Percentiles rank a stretch among this genome's conserved stretches.
These are phyloP conservation scores for Callithrix jacchus DNA, from an alignment of 2,113 vertebrate genomes.

Conservation along the genomic window DNA sequence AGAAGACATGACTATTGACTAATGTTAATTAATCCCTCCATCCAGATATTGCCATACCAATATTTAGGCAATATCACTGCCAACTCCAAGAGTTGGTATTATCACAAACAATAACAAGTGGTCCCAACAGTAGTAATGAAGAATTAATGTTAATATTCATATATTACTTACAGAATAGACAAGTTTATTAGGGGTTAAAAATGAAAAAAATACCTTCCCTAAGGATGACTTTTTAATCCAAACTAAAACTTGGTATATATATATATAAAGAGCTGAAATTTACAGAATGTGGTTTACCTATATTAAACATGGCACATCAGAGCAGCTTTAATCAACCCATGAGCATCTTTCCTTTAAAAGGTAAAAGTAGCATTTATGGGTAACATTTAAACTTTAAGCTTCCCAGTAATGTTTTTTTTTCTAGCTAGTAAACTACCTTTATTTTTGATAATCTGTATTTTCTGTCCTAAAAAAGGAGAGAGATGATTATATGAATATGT, in stretches of 20 bases:
- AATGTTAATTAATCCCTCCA: conserved; percentile 13
- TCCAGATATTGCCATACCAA: neutral
- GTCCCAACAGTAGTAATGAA: neutral
- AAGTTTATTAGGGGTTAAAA: conserved; percentile 36
- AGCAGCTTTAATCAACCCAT: neutral
- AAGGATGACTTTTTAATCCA: neutral
- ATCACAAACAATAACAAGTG: neutral
- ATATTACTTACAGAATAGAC: neutral
- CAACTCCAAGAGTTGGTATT: neutral
- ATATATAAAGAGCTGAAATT: conserved; percentile 27
- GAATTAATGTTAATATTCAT: conserved; percentile 24
- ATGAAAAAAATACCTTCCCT: neutral
- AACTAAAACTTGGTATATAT: conserved; percentile 20
- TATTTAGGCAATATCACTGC: neutral
- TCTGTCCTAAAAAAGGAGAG: neutral
- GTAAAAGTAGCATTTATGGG: conserved; percentile 2
- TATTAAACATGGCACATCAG: neutral
- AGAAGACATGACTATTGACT: conserved; percentile 20
- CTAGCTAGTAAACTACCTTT: neutral
- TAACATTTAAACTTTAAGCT: conserved; percentile 6
- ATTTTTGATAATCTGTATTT: conserved; percentile 46
- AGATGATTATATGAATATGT: neutral
- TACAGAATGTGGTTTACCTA: neutral
- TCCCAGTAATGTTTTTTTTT: neutral
- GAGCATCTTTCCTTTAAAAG: neutral